phyloP scores from a whole-genome alignment of 2,888 invertebrate species.

The Temnothorax unifasciatus region DNA sequence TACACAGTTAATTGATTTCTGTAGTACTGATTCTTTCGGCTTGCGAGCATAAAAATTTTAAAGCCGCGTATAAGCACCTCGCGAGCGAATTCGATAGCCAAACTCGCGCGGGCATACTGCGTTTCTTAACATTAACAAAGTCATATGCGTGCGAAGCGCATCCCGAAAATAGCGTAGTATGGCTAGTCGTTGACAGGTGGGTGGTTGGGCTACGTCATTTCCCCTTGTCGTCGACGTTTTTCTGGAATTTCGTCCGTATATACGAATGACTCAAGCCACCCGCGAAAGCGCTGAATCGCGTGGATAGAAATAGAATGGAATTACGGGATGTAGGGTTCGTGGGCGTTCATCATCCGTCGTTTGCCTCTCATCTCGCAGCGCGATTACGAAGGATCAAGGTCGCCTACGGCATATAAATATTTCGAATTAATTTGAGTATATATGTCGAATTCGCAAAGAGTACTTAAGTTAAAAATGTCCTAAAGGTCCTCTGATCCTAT shows the following conservation, averaged over 20 bases:
- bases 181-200: conserved; percentile 56
- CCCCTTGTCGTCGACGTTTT: conserved; percentile 24
- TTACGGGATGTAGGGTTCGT: conserved; percentile 41
- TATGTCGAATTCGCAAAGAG: not conserved
- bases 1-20: no score
- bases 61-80: not conserved
- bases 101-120: not conserved
- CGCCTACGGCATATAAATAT: conserved; percentile 2
- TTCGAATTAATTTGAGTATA: not conserved
- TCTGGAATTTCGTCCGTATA: conserved; percentile 48
- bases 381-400: conserved; percentile 18
- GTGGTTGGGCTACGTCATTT: conserved; percentile 49
- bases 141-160: conserved; percentile 24
- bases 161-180: conserved; percentile 61
- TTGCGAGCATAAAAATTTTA: not conserved
- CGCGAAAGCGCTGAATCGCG: conserved; percentile 63
- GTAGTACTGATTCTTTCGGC: not conserved
- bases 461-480: no score
- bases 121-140: conserved; percentile 19
- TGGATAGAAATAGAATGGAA: conserved; percentile 70
- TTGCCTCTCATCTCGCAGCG: not conserved
- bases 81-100: not conserved
- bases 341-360: conserved; percentile 67
- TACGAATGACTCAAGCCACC: conserved; percentile 65
- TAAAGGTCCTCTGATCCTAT: not conserved